A percentile compares a stretch with the other conserved stretches of the same genome.
These are phyloP conservation scores for Trematomus bernacchii DNA, from an alignment of 2,797 vertebrate species.

Conservation along the genomic window DNA sequence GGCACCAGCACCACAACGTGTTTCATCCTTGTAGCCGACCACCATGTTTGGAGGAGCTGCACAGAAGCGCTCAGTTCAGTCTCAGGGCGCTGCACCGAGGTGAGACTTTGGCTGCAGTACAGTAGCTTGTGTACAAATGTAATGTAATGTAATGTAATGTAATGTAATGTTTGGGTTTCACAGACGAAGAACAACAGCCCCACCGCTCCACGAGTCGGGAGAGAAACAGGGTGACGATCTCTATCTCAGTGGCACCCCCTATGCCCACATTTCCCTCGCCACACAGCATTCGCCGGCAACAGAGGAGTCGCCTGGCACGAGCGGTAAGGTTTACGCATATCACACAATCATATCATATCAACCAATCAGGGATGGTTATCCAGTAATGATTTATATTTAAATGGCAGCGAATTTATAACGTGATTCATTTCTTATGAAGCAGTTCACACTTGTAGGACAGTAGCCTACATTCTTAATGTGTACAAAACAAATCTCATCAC, in stretches of 20 bases:
- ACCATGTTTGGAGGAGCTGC: conserved; percentile 94
- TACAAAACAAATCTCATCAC: not conserved
- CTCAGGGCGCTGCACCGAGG: conserved; percentile 93
- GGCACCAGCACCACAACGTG: conserved; percentile 96
- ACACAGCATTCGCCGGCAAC: conserved; percentile 89
- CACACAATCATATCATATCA: not conserved
- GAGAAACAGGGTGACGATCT: conserved; percentile 88
- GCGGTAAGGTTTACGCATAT: conserved; percentile 84
- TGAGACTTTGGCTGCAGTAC: conserved; percentile 55
- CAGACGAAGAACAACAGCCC: conserved; percentile 93
- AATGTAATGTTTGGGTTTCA: conserved; percentile 25
- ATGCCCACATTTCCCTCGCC: conserved; percentile 93
- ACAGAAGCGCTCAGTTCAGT: conserved; percentile 92
- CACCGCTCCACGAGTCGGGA: conserved; percentile 91
- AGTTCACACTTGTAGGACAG: not conserved
- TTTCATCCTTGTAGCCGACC: conserved; percentile 93
- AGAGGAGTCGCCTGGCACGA: conserved; percentile 89
- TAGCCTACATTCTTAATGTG: not conserved
- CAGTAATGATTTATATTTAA: not conserved
- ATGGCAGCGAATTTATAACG: not conserved
- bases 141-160: not conserved
- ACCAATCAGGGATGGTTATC: not conserved
- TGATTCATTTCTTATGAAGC: not conserved
- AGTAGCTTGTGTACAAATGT: not conserved
- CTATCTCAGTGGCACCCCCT: conserved; percentile 91